These are phyloP conservation scores for Umimayanthus kanabou DNA, from an alignment of 92 coral and sea anemone genomes.

Conservation along the genomic window DNA sequence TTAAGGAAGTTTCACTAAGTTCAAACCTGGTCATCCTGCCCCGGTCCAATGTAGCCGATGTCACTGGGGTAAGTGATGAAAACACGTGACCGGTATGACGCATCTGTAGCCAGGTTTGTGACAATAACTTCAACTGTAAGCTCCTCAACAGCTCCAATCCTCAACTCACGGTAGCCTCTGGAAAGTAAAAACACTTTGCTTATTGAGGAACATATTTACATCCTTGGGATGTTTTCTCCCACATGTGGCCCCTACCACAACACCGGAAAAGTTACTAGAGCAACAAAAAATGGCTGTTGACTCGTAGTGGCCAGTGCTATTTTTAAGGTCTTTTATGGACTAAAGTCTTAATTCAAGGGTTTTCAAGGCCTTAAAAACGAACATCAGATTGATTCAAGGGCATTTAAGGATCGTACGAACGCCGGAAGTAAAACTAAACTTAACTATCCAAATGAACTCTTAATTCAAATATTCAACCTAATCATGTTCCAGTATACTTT, in stretches of 20 bases:
- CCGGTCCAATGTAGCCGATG: slow-evolving; percentile 10
- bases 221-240: too few relatives aligned
- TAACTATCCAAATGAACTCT: too few relatives aligned
- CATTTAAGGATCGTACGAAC: neutral
- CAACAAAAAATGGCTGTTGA: too few relatives aligned
- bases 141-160: slow-evolving; percentile 28
- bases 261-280: too few relatives aligned
- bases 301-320: neutral
- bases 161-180: slow-evolving; percentile 37
- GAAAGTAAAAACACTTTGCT: neutral
- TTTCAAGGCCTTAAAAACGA: too few relatives aligned
- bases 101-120: slow-evolving; percentile 24
- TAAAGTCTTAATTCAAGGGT: too few relatives aligned
- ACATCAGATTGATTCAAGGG: too few relatives aligned
- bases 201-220: too few relatives aligned
- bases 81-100: slow-evolving; percentile 33
- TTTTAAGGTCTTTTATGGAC: neutral
- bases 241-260: too few relatives aligned
- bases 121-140: slow-evolving; percentile 23
- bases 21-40: slow-evolving; percentile 6
- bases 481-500: too few relatives aligned
- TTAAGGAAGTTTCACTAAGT: too few relatives aligned
- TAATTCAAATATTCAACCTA: too few relatives aligned
- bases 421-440: neutral
- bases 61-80: slow-evolving; percentile 16